These are phyloP conservation scores for Tapirus terrestris DNA, from an alignment of 2,113 vertebrate genomes.

Conservation along the genomic window DNA sequence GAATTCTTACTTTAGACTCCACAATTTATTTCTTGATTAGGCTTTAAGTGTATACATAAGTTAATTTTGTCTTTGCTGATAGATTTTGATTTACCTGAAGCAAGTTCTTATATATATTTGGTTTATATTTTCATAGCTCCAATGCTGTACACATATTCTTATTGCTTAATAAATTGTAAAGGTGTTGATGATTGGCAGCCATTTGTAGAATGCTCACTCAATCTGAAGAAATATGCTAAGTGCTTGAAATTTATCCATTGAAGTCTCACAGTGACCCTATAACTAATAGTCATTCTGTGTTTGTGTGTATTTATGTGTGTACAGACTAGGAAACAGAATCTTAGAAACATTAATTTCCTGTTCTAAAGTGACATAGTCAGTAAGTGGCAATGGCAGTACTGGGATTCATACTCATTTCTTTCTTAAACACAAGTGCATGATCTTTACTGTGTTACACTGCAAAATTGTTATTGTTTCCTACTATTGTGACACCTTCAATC, in stretches of 20 bases:
- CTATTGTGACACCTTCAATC: background rate
- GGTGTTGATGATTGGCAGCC: background rate
- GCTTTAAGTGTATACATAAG: background rate
- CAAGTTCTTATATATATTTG: background rate
- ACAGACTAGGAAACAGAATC: background rate
- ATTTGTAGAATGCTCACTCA: background rate
- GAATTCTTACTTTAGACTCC: background rate
- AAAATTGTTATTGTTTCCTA: background rate
- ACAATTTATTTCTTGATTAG: background rate
- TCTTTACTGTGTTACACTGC: background rate
- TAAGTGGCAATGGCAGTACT: background rate
- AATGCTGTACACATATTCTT: background rate
- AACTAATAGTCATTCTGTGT: background rate
- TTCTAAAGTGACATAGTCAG: background rate
- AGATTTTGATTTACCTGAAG: background rate
- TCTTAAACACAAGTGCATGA: background rate
- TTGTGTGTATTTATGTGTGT: background rate
- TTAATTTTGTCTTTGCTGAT: background rate
- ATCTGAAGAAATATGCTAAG: background rate
- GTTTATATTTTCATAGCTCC: background rate
- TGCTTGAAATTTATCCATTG: background rate
- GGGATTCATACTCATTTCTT: background rate
- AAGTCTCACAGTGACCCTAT: background rate
- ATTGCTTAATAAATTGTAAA: background rate
- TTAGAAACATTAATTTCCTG: slow-evolving; percentile 24